Evolutionary conservation across 2,797 vertebrate species (phyloP).

Genomic region (Cygnus olor): DNA sequence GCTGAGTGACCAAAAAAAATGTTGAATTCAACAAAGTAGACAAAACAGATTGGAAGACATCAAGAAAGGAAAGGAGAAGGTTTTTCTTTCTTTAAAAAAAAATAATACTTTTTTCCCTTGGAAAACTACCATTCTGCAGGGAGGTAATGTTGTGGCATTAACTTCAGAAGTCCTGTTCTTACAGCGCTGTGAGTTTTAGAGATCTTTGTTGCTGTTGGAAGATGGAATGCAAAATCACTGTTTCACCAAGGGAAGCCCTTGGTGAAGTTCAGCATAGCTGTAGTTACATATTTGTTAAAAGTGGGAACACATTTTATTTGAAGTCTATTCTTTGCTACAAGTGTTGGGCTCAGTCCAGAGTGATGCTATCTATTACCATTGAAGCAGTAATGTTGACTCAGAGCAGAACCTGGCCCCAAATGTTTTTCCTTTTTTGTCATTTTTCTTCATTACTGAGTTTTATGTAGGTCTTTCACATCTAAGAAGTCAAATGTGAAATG

Average conservation of each 20-base stretch:
- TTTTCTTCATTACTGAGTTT: background rate
- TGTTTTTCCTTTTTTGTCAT: background rate
- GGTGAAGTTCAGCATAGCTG: conserved; percentile 19
- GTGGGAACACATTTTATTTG: background rate
- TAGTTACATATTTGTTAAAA: conserved; percentile 17
- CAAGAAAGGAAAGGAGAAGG: background rate
- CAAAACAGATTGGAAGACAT: background rate
- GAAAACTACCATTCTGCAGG: background rate
- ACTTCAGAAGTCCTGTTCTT: conserved; percentile 8
- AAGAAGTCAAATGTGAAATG: background rate
- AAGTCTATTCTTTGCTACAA: background rate
- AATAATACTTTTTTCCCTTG: background rate
- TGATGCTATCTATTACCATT: background rate
- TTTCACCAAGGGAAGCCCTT: background rate
- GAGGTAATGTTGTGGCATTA: background rate
- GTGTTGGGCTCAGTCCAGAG: background rate
- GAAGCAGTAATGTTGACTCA: background rate
- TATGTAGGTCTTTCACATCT: background rate
- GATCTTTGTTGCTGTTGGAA: background rate
- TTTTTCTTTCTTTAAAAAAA: background rate
- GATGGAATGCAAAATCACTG: conserved; percentile 10
- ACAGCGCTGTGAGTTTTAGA: background rate
- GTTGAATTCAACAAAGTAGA: background rate
- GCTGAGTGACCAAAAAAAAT: background rate
- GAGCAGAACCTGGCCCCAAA: background rate